Evolutionary conservation across 1,140 invertebrate species (phyloP).

Genomic region (Anadara kagoshimensis): DNA sequence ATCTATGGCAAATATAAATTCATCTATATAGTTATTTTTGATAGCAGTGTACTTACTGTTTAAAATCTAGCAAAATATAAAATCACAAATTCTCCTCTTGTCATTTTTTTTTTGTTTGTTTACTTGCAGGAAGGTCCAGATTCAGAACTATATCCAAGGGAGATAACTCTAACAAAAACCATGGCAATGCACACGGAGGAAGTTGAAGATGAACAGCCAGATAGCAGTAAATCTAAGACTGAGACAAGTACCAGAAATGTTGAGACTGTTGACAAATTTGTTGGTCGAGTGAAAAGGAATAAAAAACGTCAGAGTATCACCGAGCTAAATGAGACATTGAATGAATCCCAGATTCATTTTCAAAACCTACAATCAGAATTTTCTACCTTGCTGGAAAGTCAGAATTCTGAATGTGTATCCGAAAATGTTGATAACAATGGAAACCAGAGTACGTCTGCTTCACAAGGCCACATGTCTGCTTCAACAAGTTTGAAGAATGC

Average conservation of each 20-base stretch:
- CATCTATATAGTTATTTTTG: no score
- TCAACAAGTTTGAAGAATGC: background rate
- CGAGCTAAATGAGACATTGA: conserved; percentile 37
- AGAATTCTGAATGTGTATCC: no score
- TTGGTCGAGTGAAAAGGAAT: conserved; percentile 34
- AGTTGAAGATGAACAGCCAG: conserved; percentile 3
- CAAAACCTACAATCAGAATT: conserved; percentile 20
- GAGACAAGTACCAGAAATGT: background rate
- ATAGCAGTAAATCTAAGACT: conserved; percentile 1
- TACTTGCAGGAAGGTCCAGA: background rate
- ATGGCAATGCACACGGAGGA: conserved; percentile 36
- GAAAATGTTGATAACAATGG: background rate
- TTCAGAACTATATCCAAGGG: background rate
- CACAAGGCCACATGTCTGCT: background rate
- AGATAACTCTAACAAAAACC: background rate
- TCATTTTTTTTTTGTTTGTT: background rate
- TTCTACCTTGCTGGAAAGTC: conserved; percentile 9
- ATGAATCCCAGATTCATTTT: conserved; percentile 33
- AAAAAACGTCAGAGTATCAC: conserved; percentile 37
- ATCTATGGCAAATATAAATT: no score
- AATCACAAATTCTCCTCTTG: no score
- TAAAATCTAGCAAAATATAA: no score
- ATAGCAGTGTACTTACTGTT: no score
- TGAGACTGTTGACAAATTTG: conserved; percentile 34
- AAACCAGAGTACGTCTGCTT: background rate